phyloP scores from a whole-genome alignment of 1,140 invertebrate species.

The Bicyclus anynana region DNA sequence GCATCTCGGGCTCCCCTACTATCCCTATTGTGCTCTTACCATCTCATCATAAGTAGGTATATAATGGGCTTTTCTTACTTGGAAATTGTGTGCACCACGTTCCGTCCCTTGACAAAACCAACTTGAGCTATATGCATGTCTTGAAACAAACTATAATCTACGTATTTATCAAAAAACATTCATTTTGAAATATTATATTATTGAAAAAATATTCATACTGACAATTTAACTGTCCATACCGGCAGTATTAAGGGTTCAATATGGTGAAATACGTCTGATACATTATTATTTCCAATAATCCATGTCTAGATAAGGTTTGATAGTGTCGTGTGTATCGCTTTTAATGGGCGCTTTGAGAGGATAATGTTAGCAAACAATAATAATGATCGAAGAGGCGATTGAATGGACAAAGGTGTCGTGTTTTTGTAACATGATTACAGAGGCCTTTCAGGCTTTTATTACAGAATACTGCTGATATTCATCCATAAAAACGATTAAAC shows the following conservation, averaged over 20 bases:
- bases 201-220: no score
- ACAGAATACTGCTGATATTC: background rate
- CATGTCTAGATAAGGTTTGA: conserved; percentile 33
- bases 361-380: conserved; percentile 32
- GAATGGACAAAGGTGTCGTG: conserved; percentile 28
- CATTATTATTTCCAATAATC: conserved; percentile 37
- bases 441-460: background rate
- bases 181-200: no score
- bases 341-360: conserved; percentile 30
- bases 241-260: conserved; percentile 7
- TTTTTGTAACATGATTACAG: background rate
- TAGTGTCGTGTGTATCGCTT: conserved; percentile 32
- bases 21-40: no score
- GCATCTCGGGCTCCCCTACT: no score
- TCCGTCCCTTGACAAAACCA: background rate
- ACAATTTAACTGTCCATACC: no score
- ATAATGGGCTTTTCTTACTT: conserved; percentile 12
- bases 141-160: background rate
- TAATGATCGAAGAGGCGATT: conserved; percentile 30
- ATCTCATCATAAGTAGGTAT: no score
- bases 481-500: no score
- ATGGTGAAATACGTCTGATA: conserved; percentile 14
- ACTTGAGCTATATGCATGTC: conserved; percentile 5
- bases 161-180: background rate
- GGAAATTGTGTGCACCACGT: conserved; percentile 2